Evolutionary conservation across 2,888 invertebrate species (phyloP), one percentile per base, ranked within the genome.

Genomic region (Aproaerema taeniolella): DNA sequence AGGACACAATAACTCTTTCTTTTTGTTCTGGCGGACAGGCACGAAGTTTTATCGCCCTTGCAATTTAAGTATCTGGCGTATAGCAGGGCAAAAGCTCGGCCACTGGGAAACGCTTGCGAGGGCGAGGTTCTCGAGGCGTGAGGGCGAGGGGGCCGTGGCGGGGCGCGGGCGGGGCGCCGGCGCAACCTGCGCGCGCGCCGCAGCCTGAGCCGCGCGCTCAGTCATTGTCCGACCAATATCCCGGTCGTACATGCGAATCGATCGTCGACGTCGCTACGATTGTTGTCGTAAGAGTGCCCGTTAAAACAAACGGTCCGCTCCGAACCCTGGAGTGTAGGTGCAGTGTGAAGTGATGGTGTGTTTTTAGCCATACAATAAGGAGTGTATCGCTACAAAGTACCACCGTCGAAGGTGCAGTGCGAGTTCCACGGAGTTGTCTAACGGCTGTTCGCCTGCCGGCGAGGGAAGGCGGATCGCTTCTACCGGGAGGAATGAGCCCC

Each of bases 401-500:
- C 69, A 67, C 77, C 66, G 57, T 70, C 70, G 52, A 52, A 58
- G 65, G 70, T 71, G 73, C 67, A 74, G 69, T 72, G 74, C 71
- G 56, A 65, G 67, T 73, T 77, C 67, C 68, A 55, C 68, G 69
- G 76, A 77, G 72, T 77, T 72, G 62, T 63, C 68, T 75, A 75
- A 76, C 80, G 77, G 82, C 78, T 79, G 76, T 80, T 80, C 82
- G 80, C 79, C 75, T 78, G 68, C 64, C 67, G 64, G 78, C 78
- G 78, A 81, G 80, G 79, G 75, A 82, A 74, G 81, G 82, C 81
- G 80, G 62, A 72, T 63, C 65, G 67, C 69, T 69, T 70, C 63
- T 59, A 75, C 74, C 79, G 85, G 86, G 85, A 86, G 85, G 83
- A 83, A 86, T 86, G 86, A 85, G 83, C 83, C 83, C 83, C 77